phyloP scores from a whole-genome alignment of 2,888 invertebrate species.

The Hypolimnas misippus region DNA sequence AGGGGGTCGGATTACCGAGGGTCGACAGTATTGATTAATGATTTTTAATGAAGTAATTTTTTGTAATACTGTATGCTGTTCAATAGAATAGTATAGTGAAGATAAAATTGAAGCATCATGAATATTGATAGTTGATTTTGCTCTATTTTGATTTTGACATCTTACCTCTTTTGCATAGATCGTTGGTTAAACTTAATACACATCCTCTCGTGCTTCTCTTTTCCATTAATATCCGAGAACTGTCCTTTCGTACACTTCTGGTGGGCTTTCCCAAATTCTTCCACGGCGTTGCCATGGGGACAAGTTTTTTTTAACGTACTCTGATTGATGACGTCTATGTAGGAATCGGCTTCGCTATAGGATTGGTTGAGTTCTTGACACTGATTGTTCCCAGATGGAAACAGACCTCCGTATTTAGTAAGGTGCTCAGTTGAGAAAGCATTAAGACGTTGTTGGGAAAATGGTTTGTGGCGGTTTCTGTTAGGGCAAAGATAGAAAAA shows the following conservation, averaged over 20 bases:
- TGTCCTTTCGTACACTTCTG: slow-evolving; percentile 79
- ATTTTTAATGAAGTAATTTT: too few relatives aligned
- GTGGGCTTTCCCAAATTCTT: slow-evolving; percentile 80
- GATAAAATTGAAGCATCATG: not conserved
- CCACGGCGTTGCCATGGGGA: slow-evolving; percentile 75
- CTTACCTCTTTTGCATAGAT: slow-evolving; percentile 75
- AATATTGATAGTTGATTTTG: not conserved
- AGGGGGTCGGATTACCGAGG: too few relatives aligned
- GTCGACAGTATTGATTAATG: too few relatives aligned
- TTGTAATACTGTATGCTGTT: not conserved
- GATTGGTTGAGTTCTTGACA: slow-evolving; percentile 79
- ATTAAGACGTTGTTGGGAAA: slow-evolving; percentile 81
- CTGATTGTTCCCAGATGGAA: slow-evolving; percentile 78
- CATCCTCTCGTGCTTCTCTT: slow-evolving; percentile 77
- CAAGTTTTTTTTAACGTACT: slow-evolving; percentile 70
- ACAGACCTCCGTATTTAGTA: slow-evolving; percentile 77
- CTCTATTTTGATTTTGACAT: not conserved
- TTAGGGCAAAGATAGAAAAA: slow-evolving; percentile 70
- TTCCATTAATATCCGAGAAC: slow-evolving; percentile 55
- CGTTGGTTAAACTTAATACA: slow-evolving; percentile 82
- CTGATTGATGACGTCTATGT: slow-evolving; percentile 75
- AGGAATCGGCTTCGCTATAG: slow-evolving; percentile 78
- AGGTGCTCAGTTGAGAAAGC: slow-evolving; percentile 81
- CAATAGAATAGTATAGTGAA: not conserved
- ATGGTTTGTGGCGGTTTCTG: slow-evolving; percentile 82